Conservation (phyloP, 2,888 invertebrate genomes). For the Pollenia griseotomentosa region DNA sequence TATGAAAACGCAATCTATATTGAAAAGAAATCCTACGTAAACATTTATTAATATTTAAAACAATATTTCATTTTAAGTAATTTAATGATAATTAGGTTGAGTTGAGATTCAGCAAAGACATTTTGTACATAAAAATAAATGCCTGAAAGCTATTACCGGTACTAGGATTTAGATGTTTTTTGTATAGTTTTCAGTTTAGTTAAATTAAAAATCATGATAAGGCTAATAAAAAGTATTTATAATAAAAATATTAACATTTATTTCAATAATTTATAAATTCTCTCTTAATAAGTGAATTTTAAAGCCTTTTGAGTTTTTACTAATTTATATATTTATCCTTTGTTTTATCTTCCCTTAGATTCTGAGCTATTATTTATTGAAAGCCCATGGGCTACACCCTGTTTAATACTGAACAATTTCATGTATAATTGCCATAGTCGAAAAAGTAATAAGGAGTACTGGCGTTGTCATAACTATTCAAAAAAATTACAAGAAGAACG, state of each 20-base stretch:
- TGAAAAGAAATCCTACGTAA: constrained; percentile 48
- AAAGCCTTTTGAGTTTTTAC: constrained; percentile 18
- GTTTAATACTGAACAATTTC: constrained; percentile 82
- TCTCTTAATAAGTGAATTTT: neutral
- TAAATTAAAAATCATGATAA: constrained; percentile 24
- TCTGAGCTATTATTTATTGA: constrained; percentile 82
- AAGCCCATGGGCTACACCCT: constrained; percentile 84
- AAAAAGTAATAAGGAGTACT: constrained; percentile 84
- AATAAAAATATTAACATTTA: neutral
- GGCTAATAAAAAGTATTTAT: constrained; percentile 24
- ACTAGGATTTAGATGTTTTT: neutral
- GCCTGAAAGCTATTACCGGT: neutral
- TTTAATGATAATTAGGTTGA: too few species aligned
- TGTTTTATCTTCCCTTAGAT: constrained; percentile 73
- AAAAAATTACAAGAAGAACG: constrained; percentile 82
- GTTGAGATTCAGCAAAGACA: neutral
- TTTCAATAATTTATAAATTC: neutral
- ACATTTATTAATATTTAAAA: neutral
- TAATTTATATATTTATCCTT: constrained; percentile 47
- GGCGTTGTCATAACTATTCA: constrained; percentile 84
- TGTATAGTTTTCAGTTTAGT: constrained; percentile 19
- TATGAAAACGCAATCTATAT: constrained; percentile 45
- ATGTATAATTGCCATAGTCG: constrained; percentile 84
- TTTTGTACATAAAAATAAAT: neutral
- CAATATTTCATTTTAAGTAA: too few species aligned